phyloP scores from a whole-genome alignment of 2,797 vertebrate species.

The Psittacula echo region DNA sequence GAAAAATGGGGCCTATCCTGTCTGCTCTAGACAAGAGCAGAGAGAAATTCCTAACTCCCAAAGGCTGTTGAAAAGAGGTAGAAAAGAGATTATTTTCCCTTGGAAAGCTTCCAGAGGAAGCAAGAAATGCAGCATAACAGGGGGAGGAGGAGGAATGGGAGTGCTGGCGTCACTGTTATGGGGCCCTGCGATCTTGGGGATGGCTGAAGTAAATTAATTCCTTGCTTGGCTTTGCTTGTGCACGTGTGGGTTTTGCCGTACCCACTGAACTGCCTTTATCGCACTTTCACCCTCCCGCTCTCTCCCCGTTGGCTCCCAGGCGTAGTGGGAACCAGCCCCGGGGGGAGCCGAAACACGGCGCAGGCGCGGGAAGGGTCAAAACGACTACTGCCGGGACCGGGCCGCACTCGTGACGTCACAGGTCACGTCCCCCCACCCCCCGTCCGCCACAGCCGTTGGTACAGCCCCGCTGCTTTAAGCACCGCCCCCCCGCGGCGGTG shows the following conservation, averaged over 20 bases:
- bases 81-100: background rate
- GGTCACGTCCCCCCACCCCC: background rate
- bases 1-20: background rate
- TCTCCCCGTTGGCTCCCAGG: background rate
- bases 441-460: background rate
- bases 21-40: background rate
- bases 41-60: background rate
- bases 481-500: background rate
- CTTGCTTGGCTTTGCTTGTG: background rate
- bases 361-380: too few relatives aligned
- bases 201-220: fast-evolving
- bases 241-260: background rate
- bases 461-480: background rate
- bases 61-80: background rate
- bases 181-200: background rate
- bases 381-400: background rate
- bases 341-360: background rate
- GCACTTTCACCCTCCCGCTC: background rate
- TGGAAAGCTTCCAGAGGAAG: background rate
- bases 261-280: fast-evolving
- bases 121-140: background rate
- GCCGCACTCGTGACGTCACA: background rate
- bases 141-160: background rate
- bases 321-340: background rate
- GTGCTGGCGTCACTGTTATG: background rate